Conservation (phyloP, 2,888 invertebrate species). For the Dryobotodes eremita region DNA sequence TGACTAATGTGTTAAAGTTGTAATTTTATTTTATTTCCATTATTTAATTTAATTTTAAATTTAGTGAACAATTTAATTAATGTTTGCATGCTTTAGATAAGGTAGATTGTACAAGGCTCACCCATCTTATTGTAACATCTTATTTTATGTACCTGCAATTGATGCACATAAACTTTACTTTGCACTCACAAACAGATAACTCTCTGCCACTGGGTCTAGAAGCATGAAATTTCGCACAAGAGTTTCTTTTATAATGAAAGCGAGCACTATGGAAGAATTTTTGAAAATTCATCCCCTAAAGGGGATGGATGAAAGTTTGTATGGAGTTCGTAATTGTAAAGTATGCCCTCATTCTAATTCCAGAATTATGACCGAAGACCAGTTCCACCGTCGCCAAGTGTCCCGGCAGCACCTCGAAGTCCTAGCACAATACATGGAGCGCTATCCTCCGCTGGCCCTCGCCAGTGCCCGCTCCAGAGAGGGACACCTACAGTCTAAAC, state of each 20-base stretch:
- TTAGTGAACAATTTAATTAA: too few relatives aligned
- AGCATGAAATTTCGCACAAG: background rate
- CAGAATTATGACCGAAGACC: constrained; percentile 54
- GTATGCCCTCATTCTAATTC: background rate
- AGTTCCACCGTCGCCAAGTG: constrained; percentile 52
- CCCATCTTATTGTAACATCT: too few relatives aligned
- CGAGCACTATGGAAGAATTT: background rate
- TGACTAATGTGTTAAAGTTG: too few relatives aligned
- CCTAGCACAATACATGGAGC: constrained; percentile 69
- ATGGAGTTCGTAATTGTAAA: background rate
- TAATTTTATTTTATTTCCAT: too few relatives aligned
- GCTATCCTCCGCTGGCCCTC: constrained; percentile 66
- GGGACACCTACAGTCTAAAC: constrained; percentile 50
- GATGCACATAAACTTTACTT: too few relatives aligned
- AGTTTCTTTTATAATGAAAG: background rate
- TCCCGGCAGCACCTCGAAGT: constrained; percentile 66
- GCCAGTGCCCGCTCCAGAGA: constrained; percentile 66
- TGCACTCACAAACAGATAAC: background rate
- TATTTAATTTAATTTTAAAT: too few relatives aligned
- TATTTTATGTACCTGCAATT: too few relatives aligned
- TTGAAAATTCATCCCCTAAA: background rate
- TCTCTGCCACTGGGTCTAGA: background rate
- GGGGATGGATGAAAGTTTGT: background rate
- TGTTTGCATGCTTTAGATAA: too few relatives aligned
- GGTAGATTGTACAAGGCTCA: too few relatives aligned